Percentiles rank a stretch among this genome's conserved stretches.
These are phyloP conservation scores for Malurus elegans DNA, from an alignment of 2,113 vertebrate species.

Conservation along the genomic window DNA sequence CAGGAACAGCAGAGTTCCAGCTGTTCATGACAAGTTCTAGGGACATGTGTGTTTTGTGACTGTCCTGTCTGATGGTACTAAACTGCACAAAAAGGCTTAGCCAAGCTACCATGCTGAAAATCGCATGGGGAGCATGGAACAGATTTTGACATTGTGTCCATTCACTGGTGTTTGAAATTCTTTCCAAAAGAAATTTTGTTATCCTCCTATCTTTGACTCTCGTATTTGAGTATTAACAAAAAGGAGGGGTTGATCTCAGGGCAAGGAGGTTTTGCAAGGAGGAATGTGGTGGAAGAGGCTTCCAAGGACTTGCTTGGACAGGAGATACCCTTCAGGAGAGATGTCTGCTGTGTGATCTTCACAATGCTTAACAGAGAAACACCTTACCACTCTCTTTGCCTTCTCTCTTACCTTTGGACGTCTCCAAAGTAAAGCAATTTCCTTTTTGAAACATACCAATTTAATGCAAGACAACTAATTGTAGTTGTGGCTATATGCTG, in stretches of 20 bases:
- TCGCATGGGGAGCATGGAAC: neutral
- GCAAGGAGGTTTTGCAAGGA: neutral
- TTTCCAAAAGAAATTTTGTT: neutral
- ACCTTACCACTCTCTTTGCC: neutral
- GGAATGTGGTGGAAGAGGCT: neutral
- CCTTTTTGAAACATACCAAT: neutral
- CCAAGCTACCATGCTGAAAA: neutral
- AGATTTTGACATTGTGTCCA: neutral
- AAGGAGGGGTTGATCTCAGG: neutral
- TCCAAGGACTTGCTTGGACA: neutral
- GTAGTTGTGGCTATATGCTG: neutral
- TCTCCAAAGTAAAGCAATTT: neutral
- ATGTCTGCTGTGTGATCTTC: neutral
- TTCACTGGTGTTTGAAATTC: neutral
- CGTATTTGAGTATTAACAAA: neutral
- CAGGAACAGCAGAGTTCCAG: neutral
- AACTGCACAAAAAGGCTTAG: neutral
- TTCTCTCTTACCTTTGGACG: neutral
- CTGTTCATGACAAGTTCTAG: neutral
- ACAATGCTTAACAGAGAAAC: neutral
- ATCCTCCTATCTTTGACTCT: neutral
- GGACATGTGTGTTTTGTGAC: neutral
- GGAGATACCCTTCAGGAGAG: neutral
- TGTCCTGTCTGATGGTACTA: neutral
- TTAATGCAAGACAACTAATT: neutral